Conservation (phyloP, 2,113 vertebrate genomes). For the Pteronura brasiliensis region DNA sequence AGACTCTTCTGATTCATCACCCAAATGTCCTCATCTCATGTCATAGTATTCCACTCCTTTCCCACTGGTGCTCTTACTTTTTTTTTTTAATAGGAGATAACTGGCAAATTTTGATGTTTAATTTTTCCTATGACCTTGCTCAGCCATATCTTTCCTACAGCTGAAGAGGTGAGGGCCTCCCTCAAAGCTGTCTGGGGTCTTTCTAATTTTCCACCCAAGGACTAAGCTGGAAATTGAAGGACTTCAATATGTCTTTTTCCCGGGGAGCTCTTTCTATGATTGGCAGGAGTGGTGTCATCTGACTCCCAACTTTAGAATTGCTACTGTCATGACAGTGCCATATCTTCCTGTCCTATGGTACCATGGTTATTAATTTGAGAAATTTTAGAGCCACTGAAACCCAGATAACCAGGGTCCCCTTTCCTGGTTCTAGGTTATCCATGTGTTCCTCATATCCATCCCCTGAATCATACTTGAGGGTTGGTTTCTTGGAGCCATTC, state of each 20-base stretch:
- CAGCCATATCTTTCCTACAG: background rate
- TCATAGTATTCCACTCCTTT: background rate
- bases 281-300: background rate
- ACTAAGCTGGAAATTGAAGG: background rate
- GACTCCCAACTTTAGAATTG: background rate
- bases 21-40: background rate
- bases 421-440: background rate
- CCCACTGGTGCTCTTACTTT: background rate
- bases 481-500: background rate
- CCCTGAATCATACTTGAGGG: background rate
- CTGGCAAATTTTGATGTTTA: background rate
- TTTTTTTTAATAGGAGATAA: background rate
- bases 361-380: background rate
- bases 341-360: background rate
- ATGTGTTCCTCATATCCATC: background rate
- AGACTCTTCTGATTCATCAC: background rate
- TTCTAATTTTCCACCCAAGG: background rate
- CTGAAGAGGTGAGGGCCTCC: background rate
- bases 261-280: background rate
- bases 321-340: background rate
- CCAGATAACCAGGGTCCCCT: background rate
- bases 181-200: background rate
- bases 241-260: background rate
- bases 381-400: background rate
- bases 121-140: background rate